Evolutionary conservation across 2,888 invertebrate genomes (phyloP).

Genomic region (Ditylenchus weischeri): DNA sequence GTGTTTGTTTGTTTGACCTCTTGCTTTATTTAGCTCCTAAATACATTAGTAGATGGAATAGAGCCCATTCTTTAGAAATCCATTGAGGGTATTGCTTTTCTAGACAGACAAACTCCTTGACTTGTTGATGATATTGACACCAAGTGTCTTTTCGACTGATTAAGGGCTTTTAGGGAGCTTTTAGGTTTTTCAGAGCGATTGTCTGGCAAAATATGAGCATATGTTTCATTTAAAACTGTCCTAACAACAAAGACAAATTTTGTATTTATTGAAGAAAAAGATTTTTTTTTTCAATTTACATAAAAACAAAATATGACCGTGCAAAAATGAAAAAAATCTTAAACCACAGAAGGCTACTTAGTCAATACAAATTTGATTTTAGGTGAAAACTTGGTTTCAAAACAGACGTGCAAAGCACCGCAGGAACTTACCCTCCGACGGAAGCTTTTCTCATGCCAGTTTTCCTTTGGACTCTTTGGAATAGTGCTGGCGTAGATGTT

Average conservation of each 20-base stretch:
- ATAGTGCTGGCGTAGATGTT: too few species aligned
- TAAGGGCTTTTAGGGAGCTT: neutral
- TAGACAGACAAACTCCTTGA: conserved; percentile 1
- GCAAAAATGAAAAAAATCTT: too few species aligned
- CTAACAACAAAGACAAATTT: too few species aligned
- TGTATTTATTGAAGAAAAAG: too few species aligned
- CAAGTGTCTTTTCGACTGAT: too few species aligned
- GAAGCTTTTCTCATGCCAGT: too few species aligned
- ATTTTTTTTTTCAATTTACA: neutral
- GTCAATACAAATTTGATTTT: conserved; percentile 5
- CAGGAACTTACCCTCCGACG: neutral
- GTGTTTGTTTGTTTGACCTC: conserved; percentile 5
- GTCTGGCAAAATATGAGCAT: neutral
- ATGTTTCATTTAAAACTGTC: too few species aligned
- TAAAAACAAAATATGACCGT: too few species aligned
- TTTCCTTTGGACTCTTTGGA: too few species aligned
- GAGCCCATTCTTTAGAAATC: neutral
- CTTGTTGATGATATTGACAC: conserved; percentile 7
- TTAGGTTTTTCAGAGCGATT: neutral
- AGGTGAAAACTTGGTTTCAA: conserved; percentile 30
- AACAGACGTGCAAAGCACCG: conserved; percentile 24
- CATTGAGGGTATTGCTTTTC: neutral
- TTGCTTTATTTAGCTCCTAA: neutral
- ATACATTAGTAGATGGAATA: too few species aligned
- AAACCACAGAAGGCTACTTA: neutral